Percentiles rank a stretch among this genome's conserved stretches.
Evolutionary conservation across 30 jellyfish, hydroid and myxozoan species (phyloP).

Genomic region (Pelagia noctiluca): DNA sequence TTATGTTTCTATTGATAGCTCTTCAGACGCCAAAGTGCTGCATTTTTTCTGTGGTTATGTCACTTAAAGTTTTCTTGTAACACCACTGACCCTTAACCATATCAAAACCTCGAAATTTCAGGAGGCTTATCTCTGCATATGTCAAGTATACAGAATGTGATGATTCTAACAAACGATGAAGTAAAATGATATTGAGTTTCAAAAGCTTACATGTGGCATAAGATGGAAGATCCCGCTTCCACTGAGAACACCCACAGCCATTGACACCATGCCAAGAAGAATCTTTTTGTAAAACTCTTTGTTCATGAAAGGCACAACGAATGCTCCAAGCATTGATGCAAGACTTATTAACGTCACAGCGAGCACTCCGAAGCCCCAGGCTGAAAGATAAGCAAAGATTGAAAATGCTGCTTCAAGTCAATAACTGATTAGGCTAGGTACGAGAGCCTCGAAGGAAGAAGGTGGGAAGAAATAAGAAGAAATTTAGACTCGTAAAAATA

Average conservation of each 20-base stretch:
- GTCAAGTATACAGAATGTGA: too few relatives aligned
- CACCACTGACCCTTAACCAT: too few relatives aligned
- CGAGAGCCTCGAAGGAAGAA: not conserved
- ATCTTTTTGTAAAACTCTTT: conserved; percentile 56
- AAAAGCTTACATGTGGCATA: conserved; percentile 65
- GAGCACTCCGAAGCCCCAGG: conserved; percentile 71
- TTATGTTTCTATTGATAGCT: too few relatives aligned
- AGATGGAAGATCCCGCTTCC: conserved; percentile 81
- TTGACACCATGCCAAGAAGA: conserved; percentile 72
- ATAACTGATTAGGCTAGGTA: not conserved
- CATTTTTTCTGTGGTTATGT: too few relatives aligned
- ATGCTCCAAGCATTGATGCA: conserved; percentile 78
- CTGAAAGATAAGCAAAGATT: conserved; percentile 13
- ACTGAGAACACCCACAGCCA: conserved; percentile 81
- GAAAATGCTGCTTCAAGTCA: not conserved
- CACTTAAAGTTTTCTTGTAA: too few relatives aligned
- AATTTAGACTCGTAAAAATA: not conserved
- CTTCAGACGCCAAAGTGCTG: too few relatives aligned
- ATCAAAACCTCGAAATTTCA: too few relatives aligned
- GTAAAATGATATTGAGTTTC: too few relatives aligned
- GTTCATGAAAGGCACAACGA: conserved; percentile 72
- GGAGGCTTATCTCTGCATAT: too few relatives aligned
- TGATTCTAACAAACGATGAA: too few relatives aligned
- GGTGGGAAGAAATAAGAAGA: not conserved
- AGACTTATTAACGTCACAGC: conserved; percentile 73